These are phyloP conservation scores for Pangasianodon hypophthalmus DNA, from an alignment of 2,113 vertebrate species.

Conservation along the genomic window DNA sequence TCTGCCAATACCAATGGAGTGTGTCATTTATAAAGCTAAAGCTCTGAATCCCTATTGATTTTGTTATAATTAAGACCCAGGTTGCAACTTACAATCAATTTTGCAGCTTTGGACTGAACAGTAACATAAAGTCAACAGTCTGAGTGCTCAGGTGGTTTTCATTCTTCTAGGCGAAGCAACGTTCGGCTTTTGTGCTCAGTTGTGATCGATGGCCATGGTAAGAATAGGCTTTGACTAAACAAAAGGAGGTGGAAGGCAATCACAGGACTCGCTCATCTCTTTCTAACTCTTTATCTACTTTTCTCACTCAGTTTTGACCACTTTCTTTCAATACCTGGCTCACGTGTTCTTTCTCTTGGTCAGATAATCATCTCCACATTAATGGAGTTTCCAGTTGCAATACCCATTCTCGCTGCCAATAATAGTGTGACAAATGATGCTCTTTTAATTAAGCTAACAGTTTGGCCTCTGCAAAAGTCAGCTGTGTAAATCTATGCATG, in stretches of 20 bases:
- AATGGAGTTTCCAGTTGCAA: neutral
- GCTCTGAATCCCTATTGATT: constrained; percentile 26
- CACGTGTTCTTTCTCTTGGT: neutral
- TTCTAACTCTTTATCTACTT: neutral
- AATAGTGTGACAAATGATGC: neutral
- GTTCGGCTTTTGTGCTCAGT: constrained; percentile 7
- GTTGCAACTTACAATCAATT: constrained; percentile 36
- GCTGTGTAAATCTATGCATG: constrained; percentile 7
- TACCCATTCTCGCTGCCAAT: neutral
- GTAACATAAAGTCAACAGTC: neutral
- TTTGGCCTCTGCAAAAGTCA: neutral
- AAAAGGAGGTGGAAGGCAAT: constrained; percentile 31
- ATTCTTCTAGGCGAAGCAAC: neutral
- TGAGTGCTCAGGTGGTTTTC: neutral
- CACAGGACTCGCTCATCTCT: neutral
- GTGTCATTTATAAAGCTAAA: constrained; percentile 3
- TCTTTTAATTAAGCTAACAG: constrained; percentile 19
- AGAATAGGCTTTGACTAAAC: constrained; percentile 3
- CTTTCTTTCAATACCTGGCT: neutral
- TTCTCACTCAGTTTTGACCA: neutral
- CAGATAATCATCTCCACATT: constrained; percentile 24
- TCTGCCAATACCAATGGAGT: neutral
- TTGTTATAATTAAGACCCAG: constrained; percentile 37
- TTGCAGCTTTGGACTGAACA: constrained; percentile 12
- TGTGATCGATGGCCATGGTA: constrained; percentile 7